Percentiles rank a stretch among this genome's conserved stretches.
phyloP scores from a whole-genome alignment of 2,888 invertebrate genomes.

The Amiota communis region DNA sequence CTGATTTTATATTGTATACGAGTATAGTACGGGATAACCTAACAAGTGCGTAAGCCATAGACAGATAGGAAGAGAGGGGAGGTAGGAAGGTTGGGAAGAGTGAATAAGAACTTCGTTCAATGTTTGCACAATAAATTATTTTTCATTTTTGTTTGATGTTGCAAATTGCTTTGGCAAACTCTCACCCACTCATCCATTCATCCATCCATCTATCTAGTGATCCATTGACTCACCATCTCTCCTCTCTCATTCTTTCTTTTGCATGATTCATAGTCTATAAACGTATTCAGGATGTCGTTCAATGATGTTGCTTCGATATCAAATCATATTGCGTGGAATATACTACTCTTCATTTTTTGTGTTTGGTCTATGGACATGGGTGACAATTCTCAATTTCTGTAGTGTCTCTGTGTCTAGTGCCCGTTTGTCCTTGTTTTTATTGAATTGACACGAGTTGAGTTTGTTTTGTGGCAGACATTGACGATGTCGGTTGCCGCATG shows the following conservation, averaged over 20 bases:
- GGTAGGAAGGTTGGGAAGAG: neutral
- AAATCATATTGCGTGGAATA: conserved; percentile 21
- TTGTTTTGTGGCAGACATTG: conserved; percentile 18
- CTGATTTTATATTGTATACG: too few relatives aligned
- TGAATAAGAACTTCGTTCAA: neutral
- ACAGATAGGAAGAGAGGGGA: neutral
- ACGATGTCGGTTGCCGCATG: neutral
- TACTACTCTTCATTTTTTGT: neutral
- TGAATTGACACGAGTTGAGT: conserved; percentile 26
- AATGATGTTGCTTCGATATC: neutral
- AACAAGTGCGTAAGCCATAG: neutral
- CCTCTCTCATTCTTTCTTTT: neutral
- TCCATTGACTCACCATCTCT: neutral
- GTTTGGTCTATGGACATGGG: neutral
- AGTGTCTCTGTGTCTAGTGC: neutral
- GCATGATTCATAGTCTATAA: too few relatives aligned
- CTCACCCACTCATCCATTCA: neutral
- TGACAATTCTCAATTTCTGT: neutral
- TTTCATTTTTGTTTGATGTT: conserved; percentile 29
- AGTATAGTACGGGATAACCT: too few relatives aligned
- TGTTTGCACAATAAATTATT: conserved; percentile 30
- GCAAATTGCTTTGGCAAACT: conserved; percentile 27
- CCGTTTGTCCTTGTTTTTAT: conserved; percentile 10
- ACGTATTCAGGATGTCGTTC: too few relatives aligned
- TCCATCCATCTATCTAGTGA: too few relatives aligned